Conservation (phyloP, 2,888 invertebrate genomes). For the Coleophora flavipennella region DNA sequence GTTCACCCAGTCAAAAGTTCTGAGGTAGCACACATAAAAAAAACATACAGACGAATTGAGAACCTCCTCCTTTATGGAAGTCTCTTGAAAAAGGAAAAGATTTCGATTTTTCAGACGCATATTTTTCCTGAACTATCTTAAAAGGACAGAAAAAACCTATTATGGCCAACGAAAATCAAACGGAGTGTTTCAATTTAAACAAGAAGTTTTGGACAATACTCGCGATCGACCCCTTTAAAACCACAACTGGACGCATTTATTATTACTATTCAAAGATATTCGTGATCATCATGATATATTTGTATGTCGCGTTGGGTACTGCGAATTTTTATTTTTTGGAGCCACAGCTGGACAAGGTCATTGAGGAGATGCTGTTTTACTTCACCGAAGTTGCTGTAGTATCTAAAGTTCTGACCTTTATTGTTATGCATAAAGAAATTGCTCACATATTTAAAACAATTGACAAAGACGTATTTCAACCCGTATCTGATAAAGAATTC, state of each 20-base stretch:
- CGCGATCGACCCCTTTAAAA: slow-evolving; percentile 27
- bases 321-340: slow-evolving; percentile 38
- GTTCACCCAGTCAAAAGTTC: too few relatives aligned
- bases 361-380: slow-evolving; percentile 41
- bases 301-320: slow-evolving; percentile 23
- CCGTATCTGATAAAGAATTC: slow-evolving; percentile 21
- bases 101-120: too few relatives aligned
- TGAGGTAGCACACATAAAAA: too few relatives aligned
- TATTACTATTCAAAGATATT: slow-evolving; percentile 26
- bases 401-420: slow-evolving; percentile 36
- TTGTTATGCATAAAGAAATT: slow-evolving; percentile 27
- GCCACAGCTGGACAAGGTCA: slow-evolving; percentile 29
- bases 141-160: neutral
- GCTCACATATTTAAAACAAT: slow-evolving; percentile 23
- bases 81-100: too few relatives aligned
- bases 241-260: slow-evolving; percentile 18
- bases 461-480: slow-evolving; percentile 37
- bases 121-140: too few relatives aligned
- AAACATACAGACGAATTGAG: too few relatives aligned
- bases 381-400: slow-evolving; percentile 29
- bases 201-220: slow-evolving; percentile 35
- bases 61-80: too few relatives aligned
- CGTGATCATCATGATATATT: slow-evolving; percentile 20
- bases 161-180: slow-evolving; percentile 20
- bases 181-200: slow-evolving; percentile 37